Percentiles rank a stretch among this genome's conserved stretches.
These are phyloP conservation scores for Lithosia quadra DNA, from an alignment of 2,888 invertebrate species.

Conservation along the genomic window DNA sequence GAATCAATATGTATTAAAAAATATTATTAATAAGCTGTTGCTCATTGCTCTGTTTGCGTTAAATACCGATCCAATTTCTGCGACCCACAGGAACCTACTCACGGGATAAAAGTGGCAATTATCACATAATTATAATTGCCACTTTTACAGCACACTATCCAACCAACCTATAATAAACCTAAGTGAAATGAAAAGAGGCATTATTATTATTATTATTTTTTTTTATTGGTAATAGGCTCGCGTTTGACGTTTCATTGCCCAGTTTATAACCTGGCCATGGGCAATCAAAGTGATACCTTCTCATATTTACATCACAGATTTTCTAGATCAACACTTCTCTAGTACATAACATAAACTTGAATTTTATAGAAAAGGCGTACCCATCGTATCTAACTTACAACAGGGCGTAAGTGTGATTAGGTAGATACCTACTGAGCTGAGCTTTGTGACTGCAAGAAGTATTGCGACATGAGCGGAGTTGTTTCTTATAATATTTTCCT, in stretches of 20 bases:
- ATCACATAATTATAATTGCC: too few relatives aligned
- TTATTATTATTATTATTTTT: too few relatives aligned
- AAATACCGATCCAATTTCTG: background rate
- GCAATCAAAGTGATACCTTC: background rate
- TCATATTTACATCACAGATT: too few relatives aligned
- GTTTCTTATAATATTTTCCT: constrained; percentile 24
- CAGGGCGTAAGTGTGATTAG: background rate
- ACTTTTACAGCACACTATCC: too few relatives aligned
- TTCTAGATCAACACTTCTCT: background rate
- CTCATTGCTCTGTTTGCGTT: background rate
- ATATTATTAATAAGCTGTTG: background rate
- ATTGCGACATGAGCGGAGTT: constrained; percentile 11
- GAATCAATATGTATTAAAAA: too few relatives aligned
- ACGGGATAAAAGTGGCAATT: too few relatives aligned
- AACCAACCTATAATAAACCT: background rate
- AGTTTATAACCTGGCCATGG: background rate
- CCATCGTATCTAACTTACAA: too few relatives aligned
- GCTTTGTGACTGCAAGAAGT: background rate
- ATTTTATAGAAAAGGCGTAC: background rate
- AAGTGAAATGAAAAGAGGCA: too few relatives aligned
- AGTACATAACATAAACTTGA: background rate
- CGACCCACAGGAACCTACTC: background rate
- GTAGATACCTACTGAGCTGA: background rate
- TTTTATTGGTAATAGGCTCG: too few relatives aligned
- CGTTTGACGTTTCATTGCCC: too few relatives aligned